Conservation (phyloP, 2,797 vertebrate genomes). For the Ambastaia sidthimunki region DNA sequence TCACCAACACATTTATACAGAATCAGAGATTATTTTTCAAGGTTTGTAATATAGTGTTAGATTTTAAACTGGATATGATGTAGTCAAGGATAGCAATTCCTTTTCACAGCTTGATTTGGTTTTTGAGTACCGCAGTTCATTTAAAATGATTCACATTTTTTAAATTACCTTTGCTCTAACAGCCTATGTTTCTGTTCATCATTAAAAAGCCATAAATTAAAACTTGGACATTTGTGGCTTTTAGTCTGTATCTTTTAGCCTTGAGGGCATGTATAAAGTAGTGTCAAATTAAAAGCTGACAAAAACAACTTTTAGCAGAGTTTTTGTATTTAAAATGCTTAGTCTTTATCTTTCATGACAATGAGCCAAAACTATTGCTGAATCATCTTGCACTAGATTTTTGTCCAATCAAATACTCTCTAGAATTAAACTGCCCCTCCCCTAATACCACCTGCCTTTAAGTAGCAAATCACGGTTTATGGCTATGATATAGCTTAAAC, state of each 20-base stretch:
- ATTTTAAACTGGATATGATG: not conserved
- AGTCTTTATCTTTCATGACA: not conserved
- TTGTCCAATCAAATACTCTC: too few species aligned
- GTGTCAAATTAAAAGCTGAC: too few species aligned
- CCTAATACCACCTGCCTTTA: too few species aligned
- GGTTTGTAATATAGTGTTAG: not conserved
- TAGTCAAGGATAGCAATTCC: not conserved
- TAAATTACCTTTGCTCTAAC: not conserved
- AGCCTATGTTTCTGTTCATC: too few species aligned
- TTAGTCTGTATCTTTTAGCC: not conserved
- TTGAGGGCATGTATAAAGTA: not conserved
- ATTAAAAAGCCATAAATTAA: too few species aligned
- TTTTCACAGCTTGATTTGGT: not conserved
- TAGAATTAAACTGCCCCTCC: too few species aligned
- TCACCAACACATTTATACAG: constrained; percentile 4
- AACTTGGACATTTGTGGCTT: not conserved
- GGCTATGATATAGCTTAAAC: too few species aligned
- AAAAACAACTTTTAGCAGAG: too few species aligned
- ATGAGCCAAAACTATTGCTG: too few species aligned
- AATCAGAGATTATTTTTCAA: not conserved
- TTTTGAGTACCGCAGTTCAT: not conserved
- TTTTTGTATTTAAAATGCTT: not conserved
- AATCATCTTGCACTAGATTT: too few species aligned
- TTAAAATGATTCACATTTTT: not conserved
- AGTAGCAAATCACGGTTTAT: too few species aligned